Base-by-base conservation (phyloP, 2,797 vertebrate species). In the Meda fulgida region DNA sequence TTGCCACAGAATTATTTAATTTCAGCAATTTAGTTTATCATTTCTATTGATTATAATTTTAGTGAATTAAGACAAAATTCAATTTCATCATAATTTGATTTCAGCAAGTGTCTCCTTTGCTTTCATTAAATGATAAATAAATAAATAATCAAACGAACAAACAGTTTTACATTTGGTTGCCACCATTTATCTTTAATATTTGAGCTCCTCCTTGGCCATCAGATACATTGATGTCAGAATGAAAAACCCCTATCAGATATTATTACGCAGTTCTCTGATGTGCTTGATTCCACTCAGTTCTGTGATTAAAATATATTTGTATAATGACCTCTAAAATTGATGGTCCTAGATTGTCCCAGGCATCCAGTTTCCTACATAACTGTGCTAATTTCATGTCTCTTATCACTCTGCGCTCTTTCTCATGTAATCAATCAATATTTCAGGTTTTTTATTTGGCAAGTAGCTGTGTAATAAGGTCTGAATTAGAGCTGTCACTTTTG, bases 331-430 rank as follows among this genome's bases (percentile, higher is more conserved):
- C 8, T 60, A 60, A 60, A 60, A 60, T 78, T 43, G 76, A 63
- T 53, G 14, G 8, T 78, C 75, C 75, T 53, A 40, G 53, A 60
- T 78, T 58, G 55, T 78, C 75, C 34, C 76, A 63, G 55, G 76
- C 76, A 29, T 60, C 76, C 38, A n/a, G 34, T 78, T 78, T 78
- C 76, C 76, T 78, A 11, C 16, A 43, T 67, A 83, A 69, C 78
- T 89, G 76, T 29, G 83, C 76, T 83, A 75, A 31, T 36, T 55
- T 36, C 29, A 23, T 55, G 48, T 36, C 72, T 76, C 46, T 77
- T 26, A 63, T 78, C 29, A 38, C 36, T 60, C 76, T 63, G 23
- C 4, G 4, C 75, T 55, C 8, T 78, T 60, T 78, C 36, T 79
- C 18, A 63, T 31, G 38, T 46, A 79, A 23, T 46, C 5, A 46